Percentiles rank a stretch among this genome's conserved stretches.
phyloP scores from a whole-genome alignment of 2,113 vertebrate genomes.

The Spea bombifrons region DNA sequence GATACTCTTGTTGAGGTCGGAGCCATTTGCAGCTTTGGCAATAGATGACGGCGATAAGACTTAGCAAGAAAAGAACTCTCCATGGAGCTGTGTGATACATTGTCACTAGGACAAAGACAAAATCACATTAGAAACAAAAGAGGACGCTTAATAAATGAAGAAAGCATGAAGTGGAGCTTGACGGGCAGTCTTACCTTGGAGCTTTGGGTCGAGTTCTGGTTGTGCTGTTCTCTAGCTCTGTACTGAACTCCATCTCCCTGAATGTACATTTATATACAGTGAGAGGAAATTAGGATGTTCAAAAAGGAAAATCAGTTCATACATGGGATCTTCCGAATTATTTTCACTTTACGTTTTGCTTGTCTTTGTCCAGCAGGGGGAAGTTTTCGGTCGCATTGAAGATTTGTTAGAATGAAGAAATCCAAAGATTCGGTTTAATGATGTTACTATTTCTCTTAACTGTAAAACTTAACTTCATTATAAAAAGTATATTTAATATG shows the following conservation, averaged over 20 bases:
- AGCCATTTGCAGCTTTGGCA: conserved; percentile 1
- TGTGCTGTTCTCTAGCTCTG: background rate
- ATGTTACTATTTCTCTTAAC: too few relatives aligned
- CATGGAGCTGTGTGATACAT: background rate
- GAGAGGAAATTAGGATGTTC: too few relatives aligned
- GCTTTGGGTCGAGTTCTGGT: background rate
- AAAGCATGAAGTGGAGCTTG: background rate
- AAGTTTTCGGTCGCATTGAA: too few relatives aligned
- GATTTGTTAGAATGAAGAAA: too few relatives aligned
- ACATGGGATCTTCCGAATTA: background rate
- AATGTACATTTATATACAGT: background rate
- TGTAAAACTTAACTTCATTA: too few relatives aligned
- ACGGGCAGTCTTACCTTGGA: background rate
- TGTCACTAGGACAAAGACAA: background rate
- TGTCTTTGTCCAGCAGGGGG: background rate
- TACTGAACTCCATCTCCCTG: background rate
- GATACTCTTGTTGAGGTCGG: background rate
- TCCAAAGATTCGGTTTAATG: too few relatives aligned
- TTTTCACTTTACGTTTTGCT: background rate
- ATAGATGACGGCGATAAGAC: background rate
- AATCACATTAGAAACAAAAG: background rate
- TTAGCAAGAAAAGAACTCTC: background rate
- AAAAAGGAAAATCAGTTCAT: background rate
- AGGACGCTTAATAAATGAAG: background rate
- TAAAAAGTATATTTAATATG: too few relatives aligned